These are phyloP conservation scores for Enteromius argenteus DNA, from an alignment of 2,797 vertebrate species.

Conservation along the genomic window DNA sequence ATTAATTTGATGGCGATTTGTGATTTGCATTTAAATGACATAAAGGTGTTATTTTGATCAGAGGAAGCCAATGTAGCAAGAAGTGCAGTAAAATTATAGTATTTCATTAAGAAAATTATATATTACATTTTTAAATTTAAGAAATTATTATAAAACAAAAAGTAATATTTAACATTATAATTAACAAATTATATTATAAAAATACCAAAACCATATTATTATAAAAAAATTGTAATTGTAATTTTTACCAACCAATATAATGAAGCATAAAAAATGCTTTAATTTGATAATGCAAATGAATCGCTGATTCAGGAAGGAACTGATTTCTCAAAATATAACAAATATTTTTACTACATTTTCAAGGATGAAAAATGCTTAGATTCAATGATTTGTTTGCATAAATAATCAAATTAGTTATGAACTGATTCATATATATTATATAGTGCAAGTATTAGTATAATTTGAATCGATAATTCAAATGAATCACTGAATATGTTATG, in stretches of 20 bases:
- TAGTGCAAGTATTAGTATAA: neutral
- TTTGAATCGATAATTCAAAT: neutral
- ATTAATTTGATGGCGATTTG: neutral
- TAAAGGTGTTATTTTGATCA: accelerated
- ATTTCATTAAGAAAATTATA: neutral
- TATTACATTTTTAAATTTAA: neutral
- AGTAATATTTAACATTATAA: no score
- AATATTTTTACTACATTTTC: neutral
- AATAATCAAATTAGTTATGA: neutral
- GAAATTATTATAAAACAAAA: neutral
- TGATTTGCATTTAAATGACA: neutral
- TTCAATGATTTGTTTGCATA: neutral
- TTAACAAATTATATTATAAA: neutral
- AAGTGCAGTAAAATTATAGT: neutral
- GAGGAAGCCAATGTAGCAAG: neutral
- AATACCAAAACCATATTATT: no score
- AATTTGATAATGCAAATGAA: no score
- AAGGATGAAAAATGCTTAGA: neutral
- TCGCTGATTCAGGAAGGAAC: neutral
- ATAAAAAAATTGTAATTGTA: no score
- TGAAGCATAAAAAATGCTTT: no score
- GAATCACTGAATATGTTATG: neutral
- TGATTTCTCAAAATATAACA: no score
- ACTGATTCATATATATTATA: neutral
- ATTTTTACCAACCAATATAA: neutral